Conservation (phyloP, 2,113 vertebrate genomes). For the Psittacula cyanocephala region DNA sequence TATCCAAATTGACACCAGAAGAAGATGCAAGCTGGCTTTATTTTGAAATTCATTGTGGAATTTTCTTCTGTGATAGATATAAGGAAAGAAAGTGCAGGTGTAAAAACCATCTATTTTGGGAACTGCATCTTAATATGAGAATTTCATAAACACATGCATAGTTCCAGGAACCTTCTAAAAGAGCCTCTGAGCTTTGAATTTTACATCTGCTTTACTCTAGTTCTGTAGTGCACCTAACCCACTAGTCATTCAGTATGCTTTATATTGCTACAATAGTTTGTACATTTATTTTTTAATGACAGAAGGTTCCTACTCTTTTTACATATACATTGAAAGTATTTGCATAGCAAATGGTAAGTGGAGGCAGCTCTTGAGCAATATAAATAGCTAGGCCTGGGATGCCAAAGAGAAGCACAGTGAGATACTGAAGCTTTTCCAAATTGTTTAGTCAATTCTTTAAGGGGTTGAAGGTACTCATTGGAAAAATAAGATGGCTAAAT, state of each 20-base stretch:
- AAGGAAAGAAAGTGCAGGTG: neutral
- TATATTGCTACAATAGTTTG: neutral
- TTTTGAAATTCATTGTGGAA: neutral
- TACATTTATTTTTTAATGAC: neutral
- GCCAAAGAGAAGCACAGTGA: neutral
- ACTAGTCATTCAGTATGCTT: neutral
- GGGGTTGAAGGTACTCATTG: neutral
- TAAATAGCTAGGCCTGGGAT: neutral
- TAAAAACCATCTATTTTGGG: neutral
- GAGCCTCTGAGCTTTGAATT: neutral
- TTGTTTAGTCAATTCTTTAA: neutral
- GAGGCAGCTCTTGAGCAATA: neutral
- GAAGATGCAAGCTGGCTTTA: neutral
- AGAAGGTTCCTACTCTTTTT: neutral
- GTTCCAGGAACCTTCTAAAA: neutral
- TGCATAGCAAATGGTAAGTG: neutral
- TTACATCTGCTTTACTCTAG: neutral
- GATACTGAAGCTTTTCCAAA: neutral
- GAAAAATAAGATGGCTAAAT: neutral
- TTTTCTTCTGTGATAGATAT: neutral
- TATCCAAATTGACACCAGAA: slow-evolving; percentile 28
- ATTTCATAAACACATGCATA: neutral
- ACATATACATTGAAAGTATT: neutral
- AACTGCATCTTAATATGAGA: neutral
- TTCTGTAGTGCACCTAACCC: neutral